Conservation (phyloP, 2,113 vertebrate species). For the Raja brachyura region DNA sequence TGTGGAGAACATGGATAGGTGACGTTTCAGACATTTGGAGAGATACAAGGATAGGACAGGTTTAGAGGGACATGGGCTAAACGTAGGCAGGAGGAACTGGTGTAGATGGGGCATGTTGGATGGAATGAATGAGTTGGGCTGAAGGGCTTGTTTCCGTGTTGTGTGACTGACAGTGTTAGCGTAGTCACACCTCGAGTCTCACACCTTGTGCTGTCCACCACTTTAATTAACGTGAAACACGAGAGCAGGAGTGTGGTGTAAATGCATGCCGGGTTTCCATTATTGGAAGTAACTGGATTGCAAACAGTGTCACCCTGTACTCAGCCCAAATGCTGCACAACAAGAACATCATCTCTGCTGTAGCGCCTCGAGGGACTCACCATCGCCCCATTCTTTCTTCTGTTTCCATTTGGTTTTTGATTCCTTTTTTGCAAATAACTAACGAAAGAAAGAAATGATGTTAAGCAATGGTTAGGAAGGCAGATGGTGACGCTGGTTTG, state of each 20-base stretch:
- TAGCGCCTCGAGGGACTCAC: not conserved
- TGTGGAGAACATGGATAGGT: too few relatives aligned
- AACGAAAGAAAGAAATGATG: not conserved
- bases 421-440: slow-evolving; percentile 8
- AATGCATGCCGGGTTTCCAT: not conserved
- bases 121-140: too few relatives aligned
- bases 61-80: too few relatives aligned
- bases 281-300: not conserved
- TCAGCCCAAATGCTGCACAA: not conserved
- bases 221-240: not conserved
- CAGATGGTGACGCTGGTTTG: not conserved
- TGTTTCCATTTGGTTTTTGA: slow-evolving; percentile 9
- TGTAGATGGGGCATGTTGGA: too few relatives aligned
- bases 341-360: not conserved
- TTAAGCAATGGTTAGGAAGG: not conserved
- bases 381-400: not conserved
- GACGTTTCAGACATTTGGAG: too few relatives aligned
- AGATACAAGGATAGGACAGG: too few relatives aligned
- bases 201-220: too few relatives aligned
- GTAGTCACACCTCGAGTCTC: too few relatives aligned
- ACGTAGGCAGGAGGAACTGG: too few relatives aligned
- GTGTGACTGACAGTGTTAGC: too few relatives aligned
- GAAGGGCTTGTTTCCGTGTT: too few relatives aligned
- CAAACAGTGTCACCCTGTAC: too few relatives aligned
- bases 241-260: not conserved